Conservation (phyloP, 2,797 vertebrate genomes). For the Crotalus adamanteus region DNA sequence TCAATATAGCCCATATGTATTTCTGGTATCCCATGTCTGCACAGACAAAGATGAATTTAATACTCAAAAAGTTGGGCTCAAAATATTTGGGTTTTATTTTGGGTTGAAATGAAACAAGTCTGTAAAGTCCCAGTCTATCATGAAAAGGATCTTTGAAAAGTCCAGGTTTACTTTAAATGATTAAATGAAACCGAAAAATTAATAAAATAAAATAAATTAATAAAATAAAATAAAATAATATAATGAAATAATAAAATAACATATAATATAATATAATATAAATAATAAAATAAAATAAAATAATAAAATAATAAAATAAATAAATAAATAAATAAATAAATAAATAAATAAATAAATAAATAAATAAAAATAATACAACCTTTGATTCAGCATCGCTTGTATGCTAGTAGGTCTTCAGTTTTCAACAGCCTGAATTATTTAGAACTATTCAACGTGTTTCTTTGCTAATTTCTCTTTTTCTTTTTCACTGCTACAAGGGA, state of each 20-base stretch:
- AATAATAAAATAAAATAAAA: too few relatives aligned
- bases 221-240: too few relatives aligned
- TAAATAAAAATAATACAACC: background rate
- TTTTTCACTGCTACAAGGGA: constrained; percentile 34
- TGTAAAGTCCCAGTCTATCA: background rate
- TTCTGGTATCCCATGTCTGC: background rate
- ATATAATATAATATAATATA: too few relatives aligned
- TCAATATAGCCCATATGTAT: background rate
- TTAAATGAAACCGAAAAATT: background rate
- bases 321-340: background rate
- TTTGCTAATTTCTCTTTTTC: background rate
- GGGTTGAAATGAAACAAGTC: constrained; percentile 18
- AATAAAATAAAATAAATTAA: too few relatives aligned
- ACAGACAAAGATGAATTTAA: constrained; percentile 24
- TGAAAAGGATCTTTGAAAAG: background rate
- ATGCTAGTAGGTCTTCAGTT: constrained; percentile 21
- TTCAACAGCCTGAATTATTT: constrained; percentile 47
- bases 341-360: too few relatives aligned
- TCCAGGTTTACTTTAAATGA: constrained; percentile 23
- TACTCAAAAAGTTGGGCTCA: background rate
- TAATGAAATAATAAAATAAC: too few relatives aligned
- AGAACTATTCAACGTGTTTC: constrained; percentile 33
- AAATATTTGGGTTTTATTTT: constrained; percentile 38
- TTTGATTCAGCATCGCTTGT: background rate
- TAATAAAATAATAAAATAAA: too few relatives aligned